A percentile compares a stretch with the other conserved stretches of the same genome.
These are phyloP conservation scores for Haliclystus octoradiatus DNA, from an alignment of 30 jellyfish, hydroid and myxozoan species.

Conservation along the genomic window DNA sequence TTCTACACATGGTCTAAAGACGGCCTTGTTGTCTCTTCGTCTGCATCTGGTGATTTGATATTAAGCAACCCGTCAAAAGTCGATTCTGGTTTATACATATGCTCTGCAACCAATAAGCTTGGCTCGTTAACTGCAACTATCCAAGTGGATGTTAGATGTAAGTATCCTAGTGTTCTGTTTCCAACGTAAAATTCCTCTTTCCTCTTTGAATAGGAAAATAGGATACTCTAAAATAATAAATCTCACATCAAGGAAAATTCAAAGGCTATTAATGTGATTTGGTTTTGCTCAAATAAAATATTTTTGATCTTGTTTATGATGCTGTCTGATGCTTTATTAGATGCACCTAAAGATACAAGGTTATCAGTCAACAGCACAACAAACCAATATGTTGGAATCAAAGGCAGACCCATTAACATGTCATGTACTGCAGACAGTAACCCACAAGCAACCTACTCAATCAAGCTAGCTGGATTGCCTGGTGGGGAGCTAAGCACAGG, in stretches of 20 bases:
- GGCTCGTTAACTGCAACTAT: slow-evolving; percentile 18
- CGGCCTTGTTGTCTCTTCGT: slow-evolving; percentile 15
- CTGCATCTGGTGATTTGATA: neutral
- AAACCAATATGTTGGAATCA: slow-evolving; percentile 11
- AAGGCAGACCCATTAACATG: slow-evolving; percentile 31
- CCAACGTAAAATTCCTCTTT: no score
- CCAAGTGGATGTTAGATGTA: slow-evolving; percentile 27
- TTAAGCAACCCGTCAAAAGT: slow-evolving; percentile 6
- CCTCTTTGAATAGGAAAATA: no score
- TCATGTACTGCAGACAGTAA: slow-evolving; percentile 32
- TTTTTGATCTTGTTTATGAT: no score
- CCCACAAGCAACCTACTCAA: slow-evolving; percentile 38
- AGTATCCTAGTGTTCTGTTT: neutral
- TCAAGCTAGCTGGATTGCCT: slow-evolving; percentile 38
- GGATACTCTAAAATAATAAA: no score
- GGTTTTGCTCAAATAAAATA: no score
- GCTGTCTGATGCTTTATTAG: neutral
- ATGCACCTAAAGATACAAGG: slow-evolving; percentile 29
- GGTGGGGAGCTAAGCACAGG: slow-evolving; percentile 15
- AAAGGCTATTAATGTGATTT: no score
- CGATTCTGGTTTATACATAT: slow-evolving; percentile 27
- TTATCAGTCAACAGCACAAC: slow-evolving; percentile 25
- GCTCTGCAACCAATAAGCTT: slow-evolving; percentile 23
- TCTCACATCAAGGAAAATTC: no score
- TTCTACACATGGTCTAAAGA: slow-evolving; percentile 53